Evolutionary conservation across 2,888 invertebrate species (phyloP), one percentile per base, ranked within the genome.

Genomic region (Odontomyia ornata): DNA sequence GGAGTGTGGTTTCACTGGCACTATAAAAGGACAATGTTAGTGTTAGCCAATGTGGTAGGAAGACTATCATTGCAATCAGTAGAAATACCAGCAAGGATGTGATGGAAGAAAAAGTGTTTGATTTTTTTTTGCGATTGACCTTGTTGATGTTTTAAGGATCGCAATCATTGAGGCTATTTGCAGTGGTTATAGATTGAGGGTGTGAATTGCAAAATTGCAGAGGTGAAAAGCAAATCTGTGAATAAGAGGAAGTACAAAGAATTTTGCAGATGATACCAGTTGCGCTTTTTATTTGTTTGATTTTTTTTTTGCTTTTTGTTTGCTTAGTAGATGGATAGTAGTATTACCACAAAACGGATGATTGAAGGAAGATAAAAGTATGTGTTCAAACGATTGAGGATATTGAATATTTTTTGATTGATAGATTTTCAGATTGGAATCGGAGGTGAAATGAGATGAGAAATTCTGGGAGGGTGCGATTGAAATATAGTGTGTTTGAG

Each of bases 381-480:
- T 71, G 67, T 46, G 71, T n/a, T 28, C n/a, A 47, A 47, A 15
- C 36, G 71, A 27, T 23, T 67, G 36, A 73, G 73, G 60, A 60
- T 57, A 73, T 73, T 73, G 73, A 36, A 73, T 36, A 36, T 56
- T 36, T n/a, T 47, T 36, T 73, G 60, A 60, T 73, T 57, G 60
- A 73, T 60, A 60, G 57, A 30, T 57, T 60, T 73, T n/a, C 28
- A 18, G 36, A 69, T 69, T 69, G 69, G 11, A 69, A 69, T 72
- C 21, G 56, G 64, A 43, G 27, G 27, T 65, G 36, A 36, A 9
- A 5, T 36, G 36, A 5, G 9, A n/a, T n/a, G n/a, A n/a, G n/a
- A n/a, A n/a, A n/a, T n/a, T n/a, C n/a, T n/a, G n/a, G n/a, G n/a
- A n/a, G n/a, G n/a, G n/a, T n/a, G n/a, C n/a, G n/a, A n/a, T n/a